These are phyloP conservation scores for Cartodere bifasciata DNA, from an alignment of 2,888 invertebrate genomes.

Conservation along the genomic window DNA sequence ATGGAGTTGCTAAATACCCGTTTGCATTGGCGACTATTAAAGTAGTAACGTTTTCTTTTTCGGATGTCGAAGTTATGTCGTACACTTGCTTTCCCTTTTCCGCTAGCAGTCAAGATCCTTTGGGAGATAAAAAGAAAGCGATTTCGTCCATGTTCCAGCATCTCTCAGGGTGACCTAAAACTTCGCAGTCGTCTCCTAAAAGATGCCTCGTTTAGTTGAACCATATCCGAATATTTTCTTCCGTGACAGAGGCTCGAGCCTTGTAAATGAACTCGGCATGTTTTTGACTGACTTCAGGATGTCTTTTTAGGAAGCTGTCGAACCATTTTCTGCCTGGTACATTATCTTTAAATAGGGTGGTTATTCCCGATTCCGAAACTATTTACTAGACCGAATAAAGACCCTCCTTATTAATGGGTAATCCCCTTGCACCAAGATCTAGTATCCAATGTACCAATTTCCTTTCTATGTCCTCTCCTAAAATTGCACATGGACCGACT, in stretches of 20 bases:
- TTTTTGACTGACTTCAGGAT: slow-evolving; percentile 10
- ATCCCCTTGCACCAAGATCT: slow-evolving; percentile 6
- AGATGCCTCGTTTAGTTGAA: slow-evolving; percentile 10
- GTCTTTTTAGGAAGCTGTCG: slow-evolving; percentile 10
- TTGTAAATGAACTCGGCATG: slow-evolving; percentile 9
- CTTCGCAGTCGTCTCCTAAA: slow-evolving; percentile 7
- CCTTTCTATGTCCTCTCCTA: slow-evolving; percentile 3
- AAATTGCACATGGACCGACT: slow-evolving; percentile 2
- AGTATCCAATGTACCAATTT: slow-evolving; percentile 5
- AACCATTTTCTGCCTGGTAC: slow-evolving; percentile 12
- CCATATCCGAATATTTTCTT: slow-evolving; percentile 10
- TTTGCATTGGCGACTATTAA: slow-evolving; percentile 10
- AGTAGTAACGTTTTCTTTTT: slow-evolving; percentile 13
- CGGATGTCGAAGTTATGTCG: slow-evolving; percentile 6
- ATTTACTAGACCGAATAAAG: slow-evolving; percentile 6
- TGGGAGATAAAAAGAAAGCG: slow-evolving; percentile 11
- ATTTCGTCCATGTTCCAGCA: slow-evolving; percentile 13
- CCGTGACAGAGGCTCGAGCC: slow-evolving; percentile 9
- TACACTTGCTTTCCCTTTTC: slow-evolving; percentile 9
- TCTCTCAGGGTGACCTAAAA: slow-evolving; percentile 6
- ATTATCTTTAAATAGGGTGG: slow-evolving; percentile 7
- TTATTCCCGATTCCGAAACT: slow-evolving; percentile 4
- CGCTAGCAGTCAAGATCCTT: slow-evolving; percentile 9
- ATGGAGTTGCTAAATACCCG: too few relatives aligned
- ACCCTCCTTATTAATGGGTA: slow-evolving; percentile 8